Conservation (phyloP, 2,113 vertebrate species). For the Microtus montanus region DNA sequence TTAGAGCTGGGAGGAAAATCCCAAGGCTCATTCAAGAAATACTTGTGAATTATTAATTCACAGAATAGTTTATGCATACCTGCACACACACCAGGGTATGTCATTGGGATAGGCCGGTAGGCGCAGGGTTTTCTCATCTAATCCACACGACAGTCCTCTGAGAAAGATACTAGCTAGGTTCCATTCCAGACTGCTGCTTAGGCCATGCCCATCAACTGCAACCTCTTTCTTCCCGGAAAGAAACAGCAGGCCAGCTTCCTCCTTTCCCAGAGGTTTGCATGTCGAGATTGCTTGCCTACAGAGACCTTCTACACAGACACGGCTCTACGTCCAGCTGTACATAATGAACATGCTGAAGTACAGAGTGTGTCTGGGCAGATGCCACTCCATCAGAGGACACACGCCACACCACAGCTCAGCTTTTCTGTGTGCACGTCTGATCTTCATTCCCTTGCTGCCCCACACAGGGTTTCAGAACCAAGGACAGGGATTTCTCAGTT, state of each 20-base stretch:
- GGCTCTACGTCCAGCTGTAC: not conserved
- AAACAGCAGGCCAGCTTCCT: not conserved
- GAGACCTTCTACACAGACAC: not conserved
- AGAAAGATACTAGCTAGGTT: not conserved
- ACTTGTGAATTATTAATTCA: conserved; percentile 50
- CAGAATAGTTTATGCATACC: not conserved
- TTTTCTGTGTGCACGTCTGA: not conserved
- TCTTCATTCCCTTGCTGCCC: not conserved
- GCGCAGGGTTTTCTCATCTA: conserved; percentile 27
- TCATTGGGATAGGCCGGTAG: not conserved
- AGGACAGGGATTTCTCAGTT: not conserved
- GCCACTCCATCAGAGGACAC: not conserved
- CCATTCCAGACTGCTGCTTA: not conserved
- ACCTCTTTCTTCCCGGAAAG: not conserved
- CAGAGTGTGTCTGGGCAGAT: not conserved
- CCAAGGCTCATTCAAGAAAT: conserved; percentile 43
- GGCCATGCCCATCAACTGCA: not conserved
- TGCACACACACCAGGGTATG: not conserved
- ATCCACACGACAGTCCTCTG: not conserved
- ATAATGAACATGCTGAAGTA: not conserved
- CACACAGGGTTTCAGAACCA: not conserved
- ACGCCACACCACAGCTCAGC: not conserved
- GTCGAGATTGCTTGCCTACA: not conserved
- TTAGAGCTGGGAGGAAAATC: conserved; percentile 44
- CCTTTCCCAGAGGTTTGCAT: not conserved